Base-by-base conservation (phyloP, 2,113 vertebrate genomes). In the Urocitellus parryii region DNA sequence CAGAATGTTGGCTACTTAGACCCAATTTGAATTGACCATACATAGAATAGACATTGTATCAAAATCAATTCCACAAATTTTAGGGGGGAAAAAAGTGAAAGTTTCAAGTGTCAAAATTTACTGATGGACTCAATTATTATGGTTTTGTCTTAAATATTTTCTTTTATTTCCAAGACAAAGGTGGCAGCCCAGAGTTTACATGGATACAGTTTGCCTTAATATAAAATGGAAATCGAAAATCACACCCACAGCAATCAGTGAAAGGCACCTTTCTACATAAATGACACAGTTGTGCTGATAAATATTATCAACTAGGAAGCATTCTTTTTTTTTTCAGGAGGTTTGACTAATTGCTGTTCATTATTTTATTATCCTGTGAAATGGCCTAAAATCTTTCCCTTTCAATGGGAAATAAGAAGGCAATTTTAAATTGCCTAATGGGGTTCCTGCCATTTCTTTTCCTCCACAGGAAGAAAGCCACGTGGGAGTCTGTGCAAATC, bases 321-420 rank as follows among this genome's bases (percentile, higher is more conserved):
- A 94, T 83, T 84, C 0, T 72, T 84, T 76, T 83, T 95, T 95
- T 85, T 34, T 12, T 0, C 39, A 48, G 8, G 45, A 96, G 34
- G 32, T 94, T 85, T 93, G 94, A 87, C 58, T 98, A 98, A 97
- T 97, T 93, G 34, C 96, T 97, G 91, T 96, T 98, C 93, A 98
- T 98, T 98, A 98, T 96, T 98, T 98, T 97, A 98, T 97, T 98
- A 97, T 89, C 63, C 37, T 95, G 39, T 76, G 80, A 98, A 98
- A 93, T 73, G 95, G 95, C 82, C 95, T 98, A 94, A 98, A 98
- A 96, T 97, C 97, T 98, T 97, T 97, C 77, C 85, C 91, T 98
- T 98, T 97, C 96, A 97, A 97, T 97, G 82, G 94, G 84, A 97
- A 97, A 93, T 94, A 97, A 97, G 58, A 78, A 90, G 95, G 79